Evolutionary conservation across 1,140 invertebrate species (phyloP), one percentile per base, ranked within the genome.

Genomic region (Tetramorium alpestre): DNA sequence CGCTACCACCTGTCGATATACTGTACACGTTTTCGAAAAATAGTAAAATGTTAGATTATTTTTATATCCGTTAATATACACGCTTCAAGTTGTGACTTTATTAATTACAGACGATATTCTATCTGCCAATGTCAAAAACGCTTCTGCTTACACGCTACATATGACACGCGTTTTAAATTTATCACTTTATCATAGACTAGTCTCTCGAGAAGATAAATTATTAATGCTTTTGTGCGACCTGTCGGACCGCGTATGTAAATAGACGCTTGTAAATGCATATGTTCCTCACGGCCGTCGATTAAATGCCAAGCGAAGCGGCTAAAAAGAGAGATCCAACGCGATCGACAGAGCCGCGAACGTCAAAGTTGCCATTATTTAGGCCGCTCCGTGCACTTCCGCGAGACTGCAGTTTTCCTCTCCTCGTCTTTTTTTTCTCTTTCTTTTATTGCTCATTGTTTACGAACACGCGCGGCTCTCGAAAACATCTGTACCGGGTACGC

Each of bases 241-340:
- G 77, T 69, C 77, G 47, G 62, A 80, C 22, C 38, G 22, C 38
- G 38, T 78, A 78, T 81, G 69, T 47, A 84, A 84, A 84, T 56
- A 56, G 51, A 60, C 54, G 67, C 25, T 75, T 73, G 51, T 82
- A 82, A 73, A 58, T 60, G 80, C 41, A 49, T 54, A 28, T 38
- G 77, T 49, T 81, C 33, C 47, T 81, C 77, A 73, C 41, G 41
- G 69, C 33, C 80, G 54, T 22, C 54, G 69, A 75, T 73, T 73
- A 84, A 84, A 84, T 84, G 80, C 69, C 80, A 84, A 84, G 54
- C 28, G 80, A 84, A 58, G 80, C 41, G 67, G 67, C 56, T 82
- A 58, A 28, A 47, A 22, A 65, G 69, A 60, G 54, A 73, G 54
- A 73, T 84, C 41, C 41, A 6, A 38, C 22, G 38, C 8, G 44